phyloP scores from a whole-genome alignment of 2,888 invertebrate species.

The Drosophila siamana region DNA sequence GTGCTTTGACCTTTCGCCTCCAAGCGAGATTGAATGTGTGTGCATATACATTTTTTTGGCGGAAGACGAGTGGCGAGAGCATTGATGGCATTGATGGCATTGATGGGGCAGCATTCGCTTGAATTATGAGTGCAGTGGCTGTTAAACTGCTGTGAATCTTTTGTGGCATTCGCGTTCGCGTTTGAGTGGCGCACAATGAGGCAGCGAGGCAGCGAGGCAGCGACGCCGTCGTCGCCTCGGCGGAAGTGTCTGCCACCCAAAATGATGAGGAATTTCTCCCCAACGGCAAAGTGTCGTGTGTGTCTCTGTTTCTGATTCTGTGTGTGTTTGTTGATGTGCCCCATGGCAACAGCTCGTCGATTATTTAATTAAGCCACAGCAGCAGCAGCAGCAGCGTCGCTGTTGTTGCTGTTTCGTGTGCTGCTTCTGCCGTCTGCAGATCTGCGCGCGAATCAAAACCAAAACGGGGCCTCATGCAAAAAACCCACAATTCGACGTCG shows the following conservation, averaged over 20 bases:
- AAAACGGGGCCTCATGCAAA: slow-evolving; percentile 46
- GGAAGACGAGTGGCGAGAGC: slow-evolving; percentile 6
- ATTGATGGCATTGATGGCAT: background rate
- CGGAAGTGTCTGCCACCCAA: slow-evolving; percentile 75
- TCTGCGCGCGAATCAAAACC: slow-evolving; percentile 58
- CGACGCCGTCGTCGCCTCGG: slow-evolving; percentile 25
- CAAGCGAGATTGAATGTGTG: no score
- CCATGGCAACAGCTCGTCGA: slow-evolving; percentile 59
- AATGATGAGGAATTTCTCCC: slow-evolving; percentile 44
- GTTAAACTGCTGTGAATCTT: slow-evolving; percentile 7
- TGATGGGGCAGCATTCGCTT: no score
- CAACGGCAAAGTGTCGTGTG: no score
- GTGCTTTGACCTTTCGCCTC: no score
- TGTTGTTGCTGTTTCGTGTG: background rate
- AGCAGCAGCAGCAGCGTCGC: background rate
- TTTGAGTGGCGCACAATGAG: slow-evolving; percentile 28
- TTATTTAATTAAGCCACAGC: slow-evolving; percentile 67
- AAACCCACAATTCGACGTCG: slow-evolving; percentile 19
- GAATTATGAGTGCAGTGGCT: background rate
- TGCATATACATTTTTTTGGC: no score
- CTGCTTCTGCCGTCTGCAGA: slow-evolving; percentile 52
- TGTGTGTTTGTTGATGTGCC: slow-evolving; percentile 8
- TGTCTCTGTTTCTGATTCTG: background rate
- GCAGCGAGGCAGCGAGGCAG: slow-evolving; percentile 4
- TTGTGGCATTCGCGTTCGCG: slow-evolving; percentile 25